These are phyloP conservation scores for Gadus macrocephalus DNA, from an alignment of 2,113 vertebrate species.

Conservation along the genomic window DNA sequence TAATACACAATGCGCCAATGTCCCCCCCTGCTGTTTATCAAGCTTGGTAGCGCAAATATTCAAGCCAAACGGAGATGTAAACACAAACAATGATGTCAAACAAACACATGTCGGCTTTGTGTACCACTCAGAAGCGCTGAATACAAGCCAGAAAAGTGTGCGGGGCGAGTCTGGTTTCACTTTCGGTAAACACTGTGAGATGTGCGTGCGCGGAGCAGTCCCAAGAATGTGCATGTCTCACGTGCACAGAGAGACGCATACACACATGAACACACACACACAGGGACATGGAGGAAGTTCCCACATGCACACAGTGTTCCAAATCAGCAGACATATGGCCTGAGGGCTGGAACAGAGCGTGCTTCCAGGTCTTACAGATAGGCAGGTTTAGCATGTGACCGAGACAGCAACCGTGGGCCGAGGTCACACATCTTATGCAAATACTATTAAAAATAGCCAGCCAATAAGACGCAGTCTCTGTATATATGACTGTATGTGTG, in stretches of 20 bases:
- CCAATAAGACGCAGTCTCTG: too few species aligned
- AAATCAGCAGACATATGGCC: background rate
- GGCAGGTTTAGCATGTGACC: background rate
- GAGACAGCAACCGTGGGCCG: background rate
- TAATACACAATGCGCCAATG: conserved; percentile 36
- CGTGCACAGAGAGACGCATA: background rate
- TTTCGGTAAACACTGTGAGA: conserved; percentile 42
- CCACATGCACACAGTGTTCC: background rate
- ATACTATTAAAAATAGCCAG: too few species aligned
- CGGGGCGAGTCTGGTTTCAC: conserved; percentile 35
- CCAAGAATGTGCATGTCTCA: background rate
- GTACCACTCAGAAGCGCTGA: conserved; percentile 20
- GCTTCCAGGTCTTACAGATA: conserved; percentile 13
- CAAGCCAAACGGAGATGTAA: conserved; percentile 38
- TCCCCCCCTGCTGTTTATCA: conserved; percentile 37
- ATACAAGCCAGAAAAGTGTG: conserved; percentile 14
- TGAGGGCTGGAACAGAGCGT: background rate
- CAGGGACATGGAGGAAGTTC: background rate
- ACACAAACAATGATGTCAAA: conserved; percentile 26
- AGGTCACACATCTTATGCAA: background rate
- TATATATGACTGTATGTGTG: too few species aligned
- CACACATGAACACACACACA: background rate
- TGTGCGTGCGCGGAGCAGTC: background rate
- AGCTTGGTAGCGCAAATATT: conserved; percentile 41
- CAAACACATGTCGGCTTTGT: conserved; percentile 33